These are phyloP conservation scores for Caenorhabditis sulstoni DNA, from an alignment of 2,888 invertebrate species.

Conservation along the genomic window DNA sequence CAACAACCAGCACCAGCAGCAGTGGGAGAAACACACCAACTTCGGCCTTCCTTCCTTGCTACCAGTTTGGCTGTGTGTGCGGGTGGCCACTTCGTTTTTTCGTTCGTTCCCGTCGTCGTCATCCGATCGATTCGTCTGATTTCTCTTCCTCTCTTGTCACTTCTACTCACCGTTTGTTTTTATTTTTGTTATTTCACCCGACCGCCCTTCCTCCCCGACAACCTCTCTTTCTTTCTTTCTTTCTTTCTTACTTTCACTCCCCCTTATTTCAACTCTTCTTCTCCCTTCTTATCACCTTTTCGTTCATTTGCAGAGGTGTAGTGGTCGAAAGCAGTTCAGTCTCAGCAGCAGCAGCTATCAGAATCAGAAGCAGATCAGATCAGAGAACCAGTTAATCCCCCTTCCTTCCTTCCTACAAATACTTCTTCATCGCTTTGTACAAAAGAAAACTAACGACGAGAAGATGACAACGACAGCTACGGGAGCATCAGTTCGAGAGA, in stretches of 20 bases:
- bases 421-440: no score
- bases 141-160: conserved; percentile 1
- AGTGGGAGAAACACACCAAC: conserved; percentile 9
- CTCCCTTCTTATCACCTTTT: neutral
- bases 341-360: conserved; percentile 23
- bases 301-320: conserved; percentile 47
- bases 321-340: conserved; percentile 46
- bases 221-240: conserved; percentile 1
- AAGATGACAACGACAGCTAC: conserved; percentile 37
- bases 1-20: conserved; percentile 9
- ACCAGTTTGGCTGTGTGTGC: conserved; percentile 21
- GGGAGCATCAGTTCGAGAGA: conserved; percentile 37
- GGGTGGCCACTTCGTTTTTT: conserved; percentile 12
- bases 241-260: neutral
- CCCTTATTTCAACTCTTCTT: neutral
- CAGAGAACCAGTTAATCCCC: conserved; percentile 38
- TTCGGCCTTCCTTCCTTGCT: conserved; percentile 5
- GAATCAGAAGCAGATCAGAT: conserved; percentile 29
- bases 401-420: neutral
- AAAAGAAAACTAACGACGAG: no score
- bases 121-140: neutral
- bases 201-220: neutral
- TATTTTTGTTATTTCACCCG: conserved; percentile 25
- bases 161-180: conserved; percentile 11
- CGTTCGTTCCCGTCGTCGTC: conserved; percentile 9